Base-by-base conservation (phyloP, 1,140 invertebrate species). In the Calephelis virginiensis region DNA sequence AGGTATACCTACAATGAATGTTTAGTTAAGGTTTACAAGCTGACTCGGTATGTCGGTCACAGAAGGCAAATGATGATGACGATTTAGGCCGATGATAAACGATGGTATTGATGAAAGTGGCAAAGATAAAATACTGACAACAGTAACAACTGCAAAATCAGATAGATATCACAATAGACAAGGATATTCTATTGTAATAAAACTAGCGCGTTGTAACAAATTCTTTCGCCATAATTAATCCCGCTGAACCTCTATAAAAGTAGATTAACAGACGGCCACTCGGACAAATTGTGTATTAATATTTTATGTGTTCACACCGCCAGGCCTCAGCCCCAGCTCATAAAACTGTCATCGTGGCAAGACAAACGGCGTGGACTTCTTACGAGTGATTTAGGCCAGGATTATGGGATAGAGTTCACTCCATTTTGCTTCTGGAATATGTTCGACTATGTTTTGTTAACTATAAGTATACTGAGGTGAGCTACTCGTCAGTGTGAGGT, bases 271-370 rank as follows among this genome's bases (percentile, higher is more conserved):
- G 75, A 76, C 74, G 75, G 76, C 80, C 80, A 85, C 82, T 86
- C 75, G 83, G 80, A 83, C 85, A 88, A 85, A 88, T 88, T 88
- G 85, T 88, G 83, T 88, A 88, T 88, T 88, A 88, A 88, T 88
- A 88, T 88, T 88, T 88, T 82, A 88, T 84, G 80, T 82, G 80
- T 80, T 82, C 82, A 78, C 83, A 83, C 81, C 75, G 71, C 67
- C 72, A 67, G 66, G 63, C 64, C 67, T 63, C 64, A 62, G 69
- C 67, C 62, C 68, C 56, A 67, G 59, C 71, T 79, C 76, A 82
- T 88, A 88, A 88, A 88, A 72, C 83, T 88, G 85, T 86, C 85
- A 86, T 82, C 81, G 78, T 28, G 69, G 53, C 61, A 77, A 82
- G 80, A 88, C 75, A 85, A 75, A 87, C 70, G 68, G 80, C 76